These are phyloP conservation scores for Neolamprologus fasciatus DNA, from an alignment of 2,113 vertebrate species.

Conservation along the genomic window DNA sequence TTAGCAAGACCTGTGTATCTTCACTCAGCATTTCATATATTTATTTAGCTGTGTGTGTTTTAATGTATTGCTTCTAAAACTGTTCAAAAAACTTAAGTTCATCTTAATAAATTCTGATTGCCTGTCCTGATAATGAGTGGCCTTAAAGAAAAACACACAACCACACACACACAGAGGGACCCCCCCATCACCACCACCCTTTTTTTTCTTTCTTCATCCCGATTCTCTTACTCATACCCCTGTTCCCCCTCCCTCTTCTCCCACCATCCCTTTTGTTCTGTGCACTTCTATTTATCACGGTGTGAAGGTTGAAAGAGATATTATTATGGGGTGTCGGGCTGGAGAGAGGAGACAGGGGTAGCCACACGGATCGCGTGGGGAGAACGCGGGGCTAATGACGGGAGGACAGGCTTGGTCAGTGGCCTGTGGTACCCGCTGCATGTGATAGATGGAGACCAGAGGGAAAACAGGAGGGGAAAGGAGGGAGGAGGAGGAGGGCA, in stretches of 20 bases:
- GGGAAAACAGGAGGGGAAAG: conserved; percentile 9
- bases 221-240: conserved; percentile 69
- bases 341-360: conserved; percentile 99
- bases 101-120: neutral
- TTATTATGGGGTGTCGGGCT: conserved; percentile 92
- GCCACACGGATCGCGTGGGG: conserved; percentile 99
- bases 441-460: conserved; percentile 97
- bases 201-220: conserved; percentile 21
- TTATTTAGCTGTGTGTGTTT: neutral
- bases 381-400: conserved; percentile 97
- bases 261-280: conserved; percentile 92
- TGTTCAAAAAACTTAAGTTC: neutral
- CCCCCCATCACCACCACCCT: neutral
- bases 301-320: conserved; percentile 99
- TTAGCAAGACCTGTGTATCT: neutral
- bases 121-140: neutral
- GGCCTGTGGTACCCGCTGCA: conserved; percentile 90
- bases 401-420: conserved; percentile 99
- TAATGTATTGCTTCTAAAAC: neutral
- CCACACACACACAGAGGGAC: neutral
- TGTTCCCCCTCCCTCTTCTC: conserved; percentile 77
- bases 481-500: neutral
- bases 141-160: neutral
- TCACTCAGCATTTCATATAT: neutral
- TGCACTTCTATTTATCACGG: conserved; percentile 99